Evolutionary conservation across 2,888 invertebrate species (phyloP), one percentile per base, ranked within the genome.

Genomic region (Caenorhabditis doughertyi): DNA sequence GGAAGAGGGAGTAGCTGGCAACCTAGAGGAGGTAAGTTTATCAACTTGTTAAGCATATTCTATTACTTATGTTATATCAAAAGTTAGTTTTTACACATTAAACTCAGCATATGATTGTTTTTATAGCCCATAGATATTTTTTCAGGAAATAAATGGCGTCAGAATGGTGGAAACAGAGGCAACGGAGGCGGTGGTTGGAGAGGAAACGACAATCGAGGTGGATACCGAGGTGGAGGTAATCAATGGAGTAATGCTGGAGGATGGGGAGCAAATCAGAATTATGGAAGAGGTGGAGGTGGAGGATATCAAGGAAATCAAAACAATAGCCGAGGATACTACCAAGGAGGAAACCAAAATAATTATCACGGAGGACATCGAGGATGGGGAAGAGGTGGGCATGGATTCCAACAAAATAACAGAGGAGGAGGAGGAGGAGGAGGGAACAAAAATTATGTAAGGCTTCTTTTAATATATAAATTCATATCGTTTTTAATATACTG

Each of bases 341-440:
- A 47, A 47, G 25, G 65, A 32, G 47, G 65, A 42, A 60, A 39
- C 39, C 39, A 39, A 13, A 11, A 42, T 23, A 42, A 60, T 21
- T 32, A 56, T 29, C 42, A 56, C 29, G 42, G 32, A 16, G 49
- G 74, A 35, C 16, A 67, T 44, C 55, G 44, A 3, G 44, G 62
- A 13, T 18, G 67, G n/a, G 49, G 51, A 35, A 18, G 70, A 9
- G 67, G 67, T 35, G 58, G 58, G 9, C 58, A 60, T 42, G 56
- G 56, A 44, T 56, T 47, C 44, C 51, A 51, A 23, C 21, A 42
- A 55, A 56, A 53, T n/a, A 13, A 32, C 2, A 44, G 71, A 32
- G 67, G 79, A 42, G 18, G 65, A n/a, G 29, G 73, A 11, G 67
- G 67, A 2, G 56, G 51, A 1, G 62, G 79, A 27, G 56, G 73